Percentiles rank a stretch among this genome's conserved stretches.
phyloP scores from a whole-genome alignment of 2,888 invertebrate species.

The Andrena dorsata region DNA sequence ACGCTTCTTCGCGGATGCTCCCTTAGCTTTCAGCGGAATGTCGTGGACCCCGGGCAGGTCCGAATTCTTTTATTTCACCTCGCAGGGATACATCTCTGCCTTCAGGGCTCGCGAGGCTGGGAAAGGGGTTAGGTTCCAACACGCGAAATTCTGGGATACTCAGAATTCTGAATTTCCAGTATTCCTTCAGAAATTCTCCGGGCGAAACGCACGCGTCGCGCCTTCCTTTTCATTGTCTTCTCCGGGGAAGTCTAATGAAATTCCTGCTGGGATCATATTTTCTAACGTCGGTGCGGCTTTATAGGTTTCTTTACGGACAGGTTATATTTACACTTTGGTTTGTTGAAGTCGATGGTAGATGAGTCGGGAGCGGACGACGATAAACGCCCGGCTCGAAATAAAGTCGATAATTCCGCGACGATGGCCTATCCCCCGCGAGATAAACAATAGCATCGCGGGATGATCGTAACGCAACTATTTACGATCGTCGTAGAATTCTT shows the following conservation, averaged over 20 bases:
- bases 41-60: neutral
- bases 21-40: neutral
- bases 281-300: no score
- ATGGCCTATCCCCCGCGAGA: slow-evolving; percentile 16
- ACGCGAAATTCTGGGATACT: no score
- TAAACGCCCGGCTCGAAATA: neutral
- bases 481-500: slow-evolving; percentile 47
- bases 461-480: slow-evolving; percentile 41
- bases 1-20: neutral
- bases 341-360: neutral
- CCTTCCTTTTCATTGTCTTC: no score
- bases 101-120: no score
- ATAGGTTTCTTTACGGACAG: no score
- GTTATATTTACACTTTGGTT: neutral
- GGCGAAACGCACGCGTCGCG: no score
- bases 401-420: slow-evolving; percentile 24
- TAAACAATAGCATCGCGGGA: slow-evolving; percentile 37
- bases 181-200: no score
- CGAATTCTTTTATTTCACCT: neutral
- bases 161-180: no score
- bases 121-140: no score
- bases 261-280: no score
- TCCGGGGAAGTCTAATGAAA: no score
- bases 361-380: neutral
- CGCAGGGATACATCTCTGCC: neutral